A percentile compares a stretch with the other conserved stretches of the same genome.
phyloP scores from a whole-genome alignment of 2,113 vertebrate genomes.

The Oenanthe oenanthe region DNA sequence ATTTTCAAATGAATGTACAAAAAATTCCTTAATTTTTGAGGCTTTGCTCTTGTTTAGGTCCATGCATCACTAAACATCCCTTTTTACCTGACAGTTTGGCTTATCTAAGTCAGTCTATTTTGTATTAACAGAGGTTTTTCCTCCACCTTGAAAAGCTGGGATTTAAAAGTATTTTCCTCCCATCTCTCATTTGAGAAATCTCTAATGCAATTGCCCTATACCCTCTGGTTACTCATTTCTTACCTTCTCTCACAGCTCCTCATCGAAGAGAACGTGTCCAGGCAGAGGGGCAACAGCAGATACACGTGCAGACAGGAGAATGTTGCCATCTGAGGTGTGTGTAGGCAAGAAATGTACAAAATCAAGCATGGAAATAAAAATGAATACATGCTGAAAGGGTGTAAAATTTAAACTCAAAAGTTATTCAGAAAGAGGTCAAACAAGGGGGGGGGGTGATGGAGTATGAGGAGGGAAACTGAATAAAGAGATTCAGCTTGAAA shows the following conservation, averaged over 20 bases:
- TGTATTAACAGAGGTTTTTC: neutral
- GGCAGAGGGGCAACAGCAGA: neutral
- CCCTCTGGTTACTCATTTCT: neutral
- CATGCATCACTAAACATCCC: neutral
- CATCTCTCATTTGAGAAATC: neutral
- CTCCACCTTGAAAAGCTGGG: neutral
- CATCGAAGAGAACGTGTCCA: rapidly evolving
- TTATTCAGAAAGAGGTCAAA: neutral
- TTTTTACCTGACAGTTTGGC: neutral
- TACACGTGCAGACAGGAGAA: neutral
- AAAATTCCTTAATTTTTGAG: neutral
- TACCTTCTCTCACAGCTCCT: neutral
- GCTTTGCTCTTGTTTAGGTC: neutral
- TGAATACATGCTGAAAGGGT: neutral
- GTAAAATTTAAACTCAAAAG: neutral
- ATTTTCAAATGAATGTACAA: neutral
- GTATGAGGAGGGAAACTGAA: neutral
- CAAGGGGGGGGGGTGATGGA: neutral
- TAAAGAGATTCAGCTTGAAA: neutral
- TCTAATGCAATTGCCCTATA: neutral
- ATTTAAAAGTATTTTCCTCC: neutral
- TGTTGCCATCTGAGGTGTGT: neutral
- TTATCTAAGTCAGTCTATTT: neutral
- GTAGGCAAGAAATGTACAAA: neutral
- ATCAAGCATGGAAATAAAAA: neutral